Percentiles rank a stretch among this genome's conserved stretches.
Evolutionary conservation across 2,888 invertebrate genomes (phyloP).

Genomic region (Dynastes maya): DNA sequence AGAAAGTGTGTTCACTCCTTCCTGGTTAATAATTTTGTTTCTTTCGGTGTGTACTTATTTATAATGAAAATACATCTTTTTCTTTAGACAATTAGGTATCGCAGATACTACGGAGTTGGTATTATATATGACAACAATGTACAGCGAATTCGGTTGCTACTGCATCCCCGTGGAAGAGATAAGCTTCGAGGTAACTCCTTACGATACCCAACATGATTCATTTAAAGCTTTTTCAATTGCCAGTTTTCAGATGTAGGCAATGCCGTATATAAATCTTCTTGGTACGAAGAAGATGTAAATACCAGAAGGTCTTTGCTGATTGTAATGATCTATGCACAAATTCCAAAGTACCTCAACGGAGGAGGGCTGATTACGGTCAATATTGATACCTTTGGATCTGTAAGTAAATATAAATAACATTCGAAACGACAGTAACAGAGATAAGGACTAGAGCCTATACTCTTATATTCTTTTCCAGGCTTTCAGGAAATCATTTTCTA

Average conservation of each 20-base stretch:
- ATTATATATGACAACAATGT: constrained; percentile 23
- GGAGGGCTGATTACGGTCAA: constrained; percentile 17
- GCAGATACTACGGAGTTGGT: constrained; percentile 20
- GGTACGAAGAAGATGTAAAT: constrained; percentile 46
- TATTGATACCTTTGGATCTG: constrained; percentile 18
- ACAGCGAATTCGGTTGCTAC: constrained; percentile 38
- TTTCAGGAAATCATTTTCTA: constrained; percentile 42
- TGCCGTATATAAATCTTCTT: constrained; percentile 44
- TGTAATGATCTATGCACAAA: constrained; percentile 14
- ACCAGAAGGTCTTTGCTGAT: constrained; percentile 32
- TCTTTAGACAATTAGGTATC: constrained; percentile 5
- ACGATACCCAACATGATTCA: not conserved
- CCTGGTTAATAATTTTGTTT: no score
- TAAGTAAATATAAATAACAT: constrained; percentile 1
- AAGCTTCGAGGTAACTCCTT: constrained; percentile 32
- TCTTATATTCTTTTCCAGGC: constrained; percentile 19
- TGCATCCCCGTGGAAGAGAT: constrained; percentile 45
- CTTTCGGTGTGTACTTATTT: no score
- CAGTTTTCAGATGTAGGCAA: constrained; percentile 28
- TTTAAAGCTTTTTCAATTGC: not conserved
- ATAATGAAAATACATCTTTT: not conserved
- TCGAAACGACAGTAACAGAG: not conserved
- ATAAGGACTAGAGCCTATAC: not conserved
- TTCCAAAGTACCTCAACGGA: constrained; percentile 8
- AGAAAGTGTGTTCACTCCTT: no score